These are phyloP conservation scores for Epicauta chinensis DNA, from an alignment of 1,140 invertebrate genomes.

Conservation along the genomic window DNA sequence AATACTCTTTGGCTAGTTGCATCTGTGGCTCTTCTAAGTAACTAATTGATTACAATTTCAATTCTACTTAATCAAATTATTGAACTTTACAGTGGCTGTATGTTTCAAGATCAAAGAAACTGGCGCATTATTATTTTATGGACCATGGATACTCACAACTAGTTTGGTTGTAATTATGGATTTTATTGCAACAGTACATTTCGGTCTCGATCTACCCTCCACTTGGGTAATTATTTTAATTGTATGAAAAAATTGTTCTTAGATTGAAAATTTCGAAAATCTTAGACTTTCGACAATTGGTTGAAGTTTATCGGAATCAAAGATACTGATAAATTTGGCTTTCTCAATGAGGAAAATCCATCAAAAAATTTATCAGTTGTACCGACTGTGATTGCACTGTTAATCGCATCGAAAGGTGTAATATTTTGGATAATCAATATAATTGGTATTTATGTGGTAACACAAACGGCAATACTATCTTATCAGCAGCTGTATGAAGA, in stretches of 20 bases:
- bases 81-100: conserved; percentile 17
- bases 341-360: too few species aligned
- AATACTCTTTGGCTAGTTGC: conserved; percentile 21
- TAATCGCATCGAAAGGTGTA: conserved; percentile 1
- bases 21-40: conserved; percentile 20
- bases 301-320: conserved; percentile 25
- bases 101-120: conserved; percentile 21
- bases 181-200: conserved; percentile 21
- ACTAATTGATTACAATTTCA: too few species aligned
- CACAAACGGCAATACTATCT: too few species aligned
- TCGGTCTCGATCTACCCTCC: conserved; percentile 22
- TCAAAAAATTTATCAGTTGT: neutral
- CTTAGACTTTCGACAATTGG: conserved; percentile 25
- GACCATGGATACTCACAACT: conserved; percentile 21
- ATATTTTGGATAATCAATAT: conserved; percentile 21
- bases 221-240: conserved; percentile 22
- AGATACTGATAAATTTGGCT: conserved; percentile 18
- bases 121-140: conserved; percentile 21
- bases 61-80: neutral
- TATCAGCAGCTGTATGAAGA: too few species aligned
- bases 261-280: conserved; percentile 5
- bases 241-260: neutral
- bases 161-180: conserved; percentile 20
- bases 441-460: conserved; percentile 8
- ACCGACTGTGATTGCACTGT: neutral